Base-by-base conservation (phyloP, 2,888 invertebrate species). In the Tetragnatha montana region DNA sequence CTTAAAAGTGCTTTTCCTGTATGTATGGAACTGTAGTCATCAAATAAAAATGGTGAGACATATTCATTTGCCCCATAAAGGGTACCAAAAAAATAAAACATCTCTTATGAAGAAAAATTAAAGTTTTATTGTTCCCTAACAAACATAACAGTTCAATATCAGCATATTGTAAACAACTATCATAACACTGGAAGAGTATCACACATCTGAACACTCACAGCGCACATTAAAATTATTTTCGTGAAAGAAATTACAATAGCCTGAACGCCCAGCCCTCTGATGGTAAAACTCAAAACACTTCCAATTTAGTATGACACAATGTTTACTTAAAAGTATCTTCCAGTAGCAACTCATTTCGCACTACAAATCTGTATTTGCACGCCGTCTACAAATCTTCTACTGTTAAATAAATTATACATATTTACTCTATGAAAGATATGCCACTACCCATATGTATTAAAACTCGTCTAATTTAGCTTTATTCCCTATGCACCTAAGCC, bases 101-200 rank as follows among this genome's bases (percentile, higher is more conserved):
- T 21, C 7, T 14, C 8, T 14, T 35, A 71, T 89, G 84, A 89
- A 89, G 89, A 89, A 89, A 89, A 89, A 89, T 89, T 89, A 89
- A 89, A 89, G 84, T 78, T 89, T 89, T 89, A 85, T 81, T 89
- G 81, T 89, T 85, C 89, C 76, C 89, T 85, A 89, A 85, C 89
- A 89, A 89, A 89, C 85, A 51, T 89, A 89, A 89, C 89, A 89
- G 76, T 80, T 76, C 51, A 84, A 88, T 88, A 88, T 89, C 79
- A 89, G 83, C 85, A 85, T 85, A 88, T 35, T 89, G 75, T 85
- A 68, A 89, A 89, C 85, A 89, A 89, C 78, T 85, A 74, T 78
- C 85, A 60, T 74, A 84, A 84, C 81, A 84, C 88, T 88, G 88
- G 88, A 88, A 88, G 83, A 84, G 47, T 79, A 88, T 83, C 79